Evolutionary conservation across 2,797 vertebrate genomes (phyloP).

Genomic region (Anisognathus igniventris): DNA sequence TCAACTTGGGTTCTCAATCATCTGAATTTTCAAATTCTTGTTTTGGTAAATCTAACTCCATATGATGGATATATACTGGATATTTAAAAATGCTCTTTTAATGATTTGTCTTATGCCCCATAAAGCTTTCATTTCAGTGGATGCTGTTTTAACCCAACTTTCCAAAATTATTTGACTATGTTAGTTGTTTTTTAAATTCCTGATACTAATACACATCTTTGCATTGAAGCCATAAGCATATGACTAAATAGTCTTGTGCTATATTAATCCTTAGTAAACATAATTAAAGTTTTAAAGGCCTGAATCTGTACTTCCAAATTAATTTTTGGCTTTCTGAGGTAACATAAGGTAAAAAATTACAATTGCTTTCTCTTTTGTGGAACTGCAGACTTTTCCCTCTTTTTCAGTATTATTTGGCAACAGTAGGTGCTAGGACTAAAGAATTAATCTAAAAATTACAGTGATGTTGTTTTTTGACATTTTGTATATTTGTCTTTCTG

Average conservation of each 20-base stretch:
- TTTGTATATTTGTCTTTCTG: not conserved
- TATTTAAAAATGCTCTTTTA: not conserved
- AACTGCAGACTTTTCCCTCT: not conserved
- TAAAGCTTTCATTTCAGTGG: not conserved
- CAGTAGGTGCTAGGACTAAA: not conserved
- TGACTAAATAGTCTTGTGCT: not conserved
- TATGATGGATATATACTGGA: not conserved
- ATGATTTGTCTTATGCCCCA: not conserved
- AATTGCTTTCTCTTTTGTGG: not conserved
- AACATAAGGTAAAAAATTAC: not conserved
- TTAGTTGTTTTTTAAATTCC: not conserved
- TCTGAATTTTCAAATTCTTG: not conserved
- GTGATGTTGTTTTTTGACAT: not conserved
- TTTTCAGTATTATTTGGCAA: not conserved
- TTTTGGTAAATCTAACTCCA: not conserved
- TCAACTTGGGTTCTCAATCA: not conserved
- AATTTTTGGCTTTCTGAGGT: not conserved
- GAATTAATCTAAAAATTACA: not conserved
- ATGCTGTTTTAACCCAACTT: not conserved
- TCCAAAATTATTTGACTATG: not conserved
- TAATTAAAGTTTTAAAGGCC: not conserved
- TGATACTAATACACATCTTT: not conserved
- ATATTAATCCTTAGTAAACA: not conserved
- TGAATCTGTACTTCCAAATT: not conserved
- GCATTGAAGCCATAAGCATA: not conserved